Base-by-base conservation (phyloP, 1,140 invertebrate genomes). In the Harpegnathos saltator region DNA sequence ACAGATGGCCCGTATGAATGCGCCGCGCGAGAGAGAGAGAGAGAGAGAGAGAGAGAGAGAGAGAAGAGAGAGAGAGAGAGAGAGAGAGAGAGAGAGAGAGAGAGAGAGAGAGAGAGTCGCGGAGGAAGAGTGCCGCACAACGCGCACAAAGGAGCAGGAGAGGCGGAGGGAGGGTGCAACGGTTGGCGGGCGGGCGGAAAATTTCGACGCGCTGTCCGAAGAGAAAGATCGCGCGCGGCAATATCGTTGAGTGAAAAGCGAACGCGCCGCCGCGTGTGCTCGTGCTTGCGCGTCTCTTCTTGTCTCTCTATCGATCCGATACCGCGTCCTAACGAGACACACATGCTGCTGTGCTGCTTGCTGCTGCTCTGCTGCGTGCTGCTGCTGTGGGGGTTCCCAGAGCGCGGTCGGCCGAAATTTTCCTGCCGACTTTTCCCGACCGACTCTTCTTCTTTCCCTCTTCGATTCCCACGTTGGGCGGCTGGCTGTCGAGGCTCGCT, bases 1-100 rank as follows among this genome's bases (percentile, higher is more conserved):
- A 80, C 75, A 80, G 75, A 80, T 80, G 75, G 75, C 52, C 52
- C 75, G 65, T 71, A 80, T 80, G 75, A 80, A 80, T 69, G 65
- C 65, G 9, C 1, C 52, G n/a, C 29, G 50, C n/a, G n/a, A n/a
- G n/a, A n/a, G n/a, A n/a, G n/a, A n/a, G n/a, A n/a, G n/a, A n/a
- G n/a, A n/a, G n/a, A n/a, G n/a, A n/a, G n/a, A n/a, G n/a, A n/a
- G n/a, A n/a, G n/a, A n/a, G n/a, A n/a, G n/a, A n/a, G n/a, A 14
- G 19, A 19, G 12, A 54, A 29, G 38, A 19, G 75, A 50, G 50
- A 26, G 56, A 58, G 75, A 33, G 69, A 29, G 38, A 29, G 29
- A 63, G 72, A 63, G 50, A 48, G 54, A 48, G 0, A 44, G 17
- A 48, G 33, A 48, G 33, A 72, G 22, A 44, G n/a, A 59, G 38